Base-by-base conservation (phyloP, 2,797 vertebrate species). In the Sphenodon punctatus region DNA sequence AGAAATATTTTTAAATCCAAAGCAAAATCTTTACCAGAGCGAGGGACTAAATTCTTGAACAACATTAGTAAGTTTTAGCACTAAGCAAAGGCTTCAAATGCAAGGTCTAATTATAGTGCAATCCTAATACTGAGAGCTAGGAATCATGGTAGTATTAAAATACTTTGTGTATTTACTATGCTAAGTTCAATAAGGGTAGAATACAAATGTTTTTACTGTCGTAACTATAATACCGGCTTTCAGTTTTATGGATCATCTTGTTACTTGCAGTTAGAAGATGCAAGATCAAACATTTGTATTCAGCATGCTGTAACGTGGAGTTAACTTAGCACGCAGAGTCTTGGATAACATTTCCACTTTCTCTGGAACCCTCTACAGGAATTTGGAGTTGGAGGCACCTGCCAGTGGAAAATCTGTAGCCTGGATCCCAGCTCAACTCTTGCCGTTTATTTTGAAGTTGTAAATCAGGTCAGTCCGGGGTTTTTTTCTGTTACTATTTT, bases 331-430 rank as follows among this genome's bases (percentile, higher is more conserved):
- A 78, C 64, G 59, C 1, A 6, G 48, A 25, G 60, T 43, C 22
- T 59, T 58, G 67, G 30, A 34, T 36, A 71, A 59, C 84, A 79
- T 43, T 38, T 58, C 32, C 8, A 45, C 74, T 61, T 38, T 48
- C 22, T 83, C 73, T 80, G 64, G 5, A 30, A 74, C 86, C 67
- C 48, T 78, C 5, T 60, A 45, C 81, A 97, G 96, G 96, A 97
- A 58, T 84, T 97, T 88, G 98, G 98, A 22, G 77, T 97, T 5
- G 98, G 98, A 81, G 98, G 98, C 65, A 99, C 98, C 1, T 97
- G 91, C 93, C 98, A 99, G 68, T 99, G 98, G 98, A 99, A 99
- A 90, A 93, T 99, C 41, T 99, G 98, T 91, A 93, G 97, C 51
- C 93, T 99, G 76, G 97, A 96, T 90, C 97, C 97, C 4, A 97